Evolutionary conservation across 2,113 vertebrate species (phyloP), one percentile per base, ranked within the genome.

Genomic region (Zootoca vivipara): DNA sequence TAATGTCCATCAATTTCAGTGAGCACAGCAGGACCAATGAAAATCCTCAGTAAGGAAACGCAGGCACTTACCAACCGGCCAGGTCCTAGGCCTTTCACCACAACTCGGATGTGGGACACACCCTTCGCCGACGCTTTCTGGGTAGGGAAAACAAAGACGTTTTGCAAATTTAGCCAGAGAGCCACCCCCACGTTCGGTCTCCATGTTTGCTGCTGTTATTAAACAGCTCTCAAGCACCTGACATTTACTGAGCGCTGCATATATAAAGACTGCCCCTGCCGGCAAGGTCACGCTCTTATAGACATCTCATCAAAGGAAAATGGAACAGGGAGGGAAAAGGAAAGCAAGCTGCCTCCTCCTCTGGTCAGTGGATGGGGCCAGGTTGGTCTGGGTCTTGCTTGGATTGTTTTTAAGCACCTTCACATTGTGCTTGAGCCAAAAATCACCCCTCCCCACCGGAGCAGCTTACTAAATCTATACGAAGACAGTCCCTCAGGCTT

Each of bases 31-130:
- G 46, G 46, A 52, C 46, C 46, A 52, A 52, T 12, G 46, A 52
- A 2, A 52, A 52, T 12, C 9, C 46, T 52, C 9, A 52, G 46
- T 52, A 33, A 12, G 18, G 58, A 18, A 26, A 1, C 0, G 33
- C 3, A 1, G 56, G 35, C 72, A 96, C 97, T 96, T 94, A 99
- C 99, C 97, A 96, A 87, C 85, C 99, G 98, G 78, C 99, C 99
- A 0, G 98, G 98, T 75, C 99, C 99, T 73, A 99, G 94, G 89
- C 99, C 99, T 96, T 98, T 99, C 91, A 99, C 96, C 52, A 98
- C 74, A 15, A 99, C 98, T 7, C 99, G 97, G 18, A 99, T 94
- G 0, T 98, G 98, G 8, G 92, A 72, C 7, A 99, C 97, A 0
- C 98, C 98, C 87, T 98, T 99, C 0, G 81, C 94, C 13, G 90